Conservation (phyloP, 1,140 invertebrate genomes). For the Linepithema humile region DNA sequence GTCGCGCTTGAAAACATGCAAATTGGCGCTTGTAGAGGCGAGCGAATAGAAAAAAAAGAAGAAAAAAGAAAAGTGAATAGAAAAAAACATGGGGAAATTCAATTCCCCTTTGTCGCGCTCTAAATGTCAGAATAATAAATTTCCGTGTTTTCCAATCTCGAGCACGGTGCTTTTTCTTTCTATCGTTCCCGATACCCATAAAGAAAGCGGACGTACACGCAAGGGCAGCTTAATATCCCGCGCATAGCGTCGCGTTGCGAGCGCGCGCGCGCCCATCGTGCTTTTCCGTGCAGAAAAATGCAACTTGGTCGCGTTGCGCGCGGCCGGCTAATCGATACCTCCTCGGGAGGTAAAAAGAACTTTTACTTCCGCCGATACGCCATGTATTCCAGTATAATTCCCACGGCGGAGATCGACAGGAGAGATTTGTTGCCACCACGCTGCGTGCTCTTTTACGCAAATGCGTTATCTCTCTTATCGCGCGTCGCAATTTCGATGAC, state of each 20-base stretch:
- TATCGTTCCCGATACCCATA: constrained; percentile 38
- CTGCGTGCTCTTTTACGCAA: background rate
- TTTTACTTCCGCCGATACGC: constrained; percentile 7
- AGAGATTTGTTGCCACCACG: background rate
- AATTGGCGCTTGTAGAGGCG: constrained; percentile 37
- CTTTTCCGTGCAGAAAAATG: constrained; percentile 58
- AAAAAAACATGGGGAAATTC: constrained; percentile 7
- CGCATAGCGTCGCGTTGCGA: constrained; percentile 3
- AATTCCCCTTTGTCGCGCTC: constrained; percentile 54
- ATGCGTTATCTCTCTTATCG: constrained; percentile 25
- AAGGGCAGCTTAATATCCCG: constrained; percentile 39
- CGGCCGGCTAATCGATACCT: constrained; percentile 33
- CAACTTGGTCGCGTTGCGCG: constrained; percentile 3
- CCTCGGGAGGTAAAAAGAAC: constrained; percentile 10
- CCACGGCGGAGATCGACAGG: background rate
- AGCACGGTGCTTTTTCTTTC: background rate
- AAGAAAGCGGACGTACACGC: constrained; percentile 47
- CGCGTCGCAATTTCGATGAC: constrained; percentile 26
- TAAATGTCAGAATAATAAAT: constrained; percentile 57
- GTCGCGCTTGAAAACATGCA: constrained; percentile 43
- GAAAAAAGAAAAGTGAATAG: no score
- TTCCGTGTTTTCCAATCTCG: constrained; percentile 51
- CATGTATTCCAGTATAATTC: constrained; percentile 24
- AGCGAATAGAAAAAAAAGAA: constrained; percentile 3
- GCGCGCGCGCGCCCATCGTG: constrained; percentile 1